Evolutionary conservation across 2,888 invertebrate species (phyloP).

Genomic region (Phaedon cochleariae): DNA sequence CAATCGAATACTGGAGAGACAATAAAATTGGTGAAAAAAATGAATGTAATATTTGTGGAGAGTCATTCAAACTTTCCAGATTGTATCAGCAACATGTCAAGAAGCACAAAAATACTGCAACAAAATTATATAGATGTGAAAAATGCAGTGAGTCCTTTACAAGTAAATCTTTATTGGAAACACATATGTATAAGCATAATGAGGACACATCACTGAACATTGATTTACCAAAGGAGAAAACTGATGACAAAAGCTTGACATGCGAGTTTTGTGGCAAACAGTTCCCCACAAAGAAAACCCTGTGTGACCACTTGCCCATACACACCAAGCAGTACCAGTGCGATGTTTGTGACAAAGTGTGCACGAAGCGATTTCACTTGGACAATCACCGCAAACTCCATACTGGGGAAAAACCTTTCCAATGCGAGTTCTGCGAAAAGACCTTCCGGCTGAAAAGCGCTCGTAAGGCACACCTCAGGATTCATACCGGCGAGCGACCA

Average conservation of each 20-base stretch:
- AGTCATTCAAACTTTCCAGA: background rate
- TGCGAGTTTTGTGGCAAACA: background rate
- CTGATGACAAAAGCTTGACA: background rate
- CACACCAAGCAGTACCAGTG: conserved; percentile 7
- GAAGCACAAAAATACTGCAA: background rate
- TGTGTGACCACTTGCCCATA: background rate
- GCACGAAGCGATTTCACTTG: conserved; percentile 42
- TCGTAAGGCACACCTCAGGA: conserved; percentile 76
- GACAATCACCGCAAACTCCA: conserved; percentile 59
- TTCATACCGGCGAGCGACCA: conserved; percentile 45
- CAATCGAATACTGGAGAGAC: no score
- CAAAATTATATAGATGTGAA: background rate
- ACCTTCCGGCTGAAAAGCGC: conserved; percentile 84
- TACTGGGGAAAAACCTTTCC: conserved; percentile 77
- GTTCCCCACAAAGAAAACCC: conserved; percentile 9
- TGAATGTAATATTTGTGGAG: background rate
- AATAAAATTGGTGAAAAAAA: background rate
- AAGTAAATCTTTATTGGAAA: background rate
- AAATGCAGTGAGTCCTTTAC: background rate
- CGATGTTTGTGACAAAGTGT: conserved; percentile 43
- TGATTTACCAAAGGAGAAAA: background rate
- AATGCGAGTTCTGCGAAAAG: conserved; percentile 78
- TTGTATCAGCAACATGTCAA: background rate
- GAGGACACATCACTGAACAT: conserved; percentile 19
- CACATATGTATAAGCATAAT: conserved; percentile 19